phyloP scores from a whole-genome alignment of 2,113 vertebrate genomes.

The Oryzias javanicus region DNA sequence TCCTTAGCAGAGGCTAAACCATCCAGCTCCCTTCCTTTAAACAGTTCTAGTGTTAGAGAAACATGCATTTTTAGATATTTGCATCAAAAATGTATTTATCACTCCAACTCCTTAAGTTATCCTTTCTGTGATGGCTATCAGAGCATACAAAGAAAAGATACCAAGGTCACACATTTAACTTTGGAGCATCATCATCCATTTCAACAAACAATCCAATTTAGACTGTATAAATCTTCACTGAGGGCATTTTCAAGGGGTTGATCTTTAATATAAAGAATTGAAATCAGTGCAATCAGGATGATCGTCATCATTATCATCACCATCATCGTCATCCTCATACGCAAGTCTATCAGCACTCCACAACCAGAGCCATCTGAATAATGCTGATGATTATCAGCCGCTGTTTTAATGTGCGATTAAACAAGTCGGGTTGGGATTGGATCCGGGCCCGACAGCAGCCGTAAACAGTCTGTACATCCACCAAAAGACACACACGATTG shows the following conservation, averaged over 20 bases:
- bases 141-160: conserved; percentile 9
- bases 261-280: not conserved
- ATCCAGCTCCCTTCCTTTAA: conserved; percentile 31
- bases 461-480: not conserved
- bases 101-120: no score
- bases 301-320: conserved; percentile 23
- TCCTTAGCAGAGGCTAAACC: conserved; percentile 46
- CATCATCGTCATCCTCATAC: conserved; percentile 21
- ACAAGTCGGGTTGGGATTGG: not conserved
- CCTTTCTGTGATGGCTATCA: not conserved
- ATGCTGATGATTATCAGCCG: not conserved
- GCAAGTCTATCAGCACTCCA: conserved; percentile 12
- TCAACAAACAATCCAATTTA: no score
- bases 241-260: no score
- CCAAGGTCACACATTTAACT: conserved; percentile 51
- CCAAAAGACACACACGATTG: not conserved
- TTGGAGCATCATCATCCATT: not conserved
- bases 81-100: not conserved
- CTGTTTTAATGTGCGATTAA: not conserved
- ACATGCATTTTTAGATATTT: not conserved
- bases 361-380: conserved; percentile 7
- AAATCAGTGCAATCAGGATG: conserved; percentile 12
- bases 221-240: no score
- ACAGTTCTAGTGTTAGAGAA: conserved; percentile 15
- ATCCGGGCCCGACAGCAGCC: conserved; percentile 36